Conservation (phyloP, 2,888 invertebrate species). For the Patella ulyssiponensis region DNA sequence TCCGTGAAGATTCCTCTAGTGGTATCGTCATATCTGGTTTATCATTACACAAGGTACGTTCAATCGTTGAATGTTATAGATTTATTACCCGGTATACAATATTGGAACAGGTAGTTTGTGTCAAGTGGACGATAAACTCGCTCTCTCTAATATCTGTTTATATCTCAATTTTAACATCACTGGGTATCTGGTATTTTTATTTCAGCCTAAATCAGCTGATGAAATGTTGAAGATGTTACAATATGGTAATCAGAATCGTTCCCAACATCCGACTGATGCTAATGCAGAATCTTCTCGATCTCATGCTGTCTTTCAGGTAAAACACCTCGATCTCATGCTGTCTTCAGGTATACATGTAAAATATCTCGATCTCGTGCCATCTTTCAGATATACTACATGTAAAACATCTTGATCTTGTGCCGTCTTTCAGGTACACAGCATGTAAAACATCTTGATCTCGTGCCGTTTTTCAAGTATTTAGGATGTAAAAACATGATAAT, state of each 20-base stretch:
- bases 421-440: no score
- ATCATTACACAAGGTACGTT: constrained; percentile 76
- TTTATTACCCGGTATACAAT: no score
- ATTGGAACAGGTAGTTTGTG: no score
- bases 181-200: constrained; percentile 9
- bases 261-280: constrained; percentile 95
- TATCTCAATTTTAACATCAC: no score
- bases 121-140: no score
- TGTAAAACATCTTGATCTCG: no score
- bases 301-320: constrained; percentile 94
- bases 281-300: constrained; percentile 95
- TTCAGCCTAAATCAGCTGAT: constrained; percentile 68
- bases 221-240: constrained; percentile 84
- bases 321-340: neutral
- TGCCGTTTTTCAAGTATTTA: no score
- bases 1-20: constrained; percentile 83
- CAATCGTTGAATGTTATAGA: no score
- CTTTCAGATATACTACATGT: neutral
- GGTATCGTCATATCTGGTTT: constrained; percentile 88
- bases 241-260: constrained; percentile 87
- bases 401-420: neutral
- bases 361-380: neutral
- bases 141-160: no score
- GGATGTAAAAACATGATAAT: no score
- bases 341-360: neutral